Evolutionary conservation across 2,113 vertebrate genomes (phyloP).

Genomic region (Stercorarius parasiticus): DNA sequence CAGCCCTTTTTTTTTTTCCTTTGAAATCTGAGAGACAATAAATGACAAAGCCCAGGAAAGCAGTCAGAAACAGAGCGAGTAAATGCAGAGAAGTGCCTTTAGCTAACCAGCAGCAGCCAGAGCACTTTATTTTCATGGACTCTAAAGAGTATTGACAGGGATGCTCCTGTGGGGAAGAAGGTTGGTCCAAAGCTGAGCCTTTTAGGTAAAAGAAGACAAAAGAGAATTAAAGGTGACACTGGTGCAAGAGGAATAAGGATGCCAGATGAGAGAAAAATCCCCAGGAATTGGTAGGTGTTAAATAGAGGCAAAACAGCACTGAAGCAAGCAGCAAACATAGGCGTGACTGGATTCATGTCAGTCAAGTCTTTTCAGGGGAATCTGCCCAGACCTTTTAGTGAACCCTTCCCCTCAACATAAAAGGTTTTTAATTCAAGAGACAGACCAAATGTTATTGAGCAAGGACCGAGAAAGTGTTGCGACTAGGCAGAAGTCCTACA

Average conservation of each 20-base stretch:
- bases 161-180: slow-evolving; percentile 8
- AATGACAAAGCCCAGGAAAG: neutral
- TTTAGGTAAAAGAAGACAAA: neutral
- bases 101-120: slow-evolving; percentile 27
- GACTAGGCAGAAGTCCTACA: neutral
- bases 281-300: neutral
- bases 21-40: neutral
- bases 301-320: neutral
- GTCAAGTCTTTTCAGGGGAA: neutral
- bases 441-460: neutral
- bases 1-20: neutral
- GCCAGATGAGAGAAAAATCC: neutral
- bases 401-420: neutral
- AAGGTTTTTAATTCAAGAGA: neutral
- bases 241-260: neutral
- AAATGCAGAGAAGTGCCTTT: slow-evolving; percentile 34
- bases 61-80: neutral
- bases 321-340: neutral
- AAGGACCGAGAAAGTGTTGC: neutral
- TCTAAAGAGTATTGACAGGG: slow-evolving; percentile 29
- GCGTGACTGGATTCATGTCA: neutral
- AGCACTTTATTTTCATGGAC: slow-evolving; percentile 12
- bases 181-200: neutral
- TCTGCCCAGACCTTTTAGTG: neutral
- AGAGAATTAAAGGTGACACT: slow-evolving; percentile 30